Percentiles rank a stretch among this genome's conserved stretches.
These are phyloP conservation scores for Pseudorectes ferrugineus DNA, from an alignment of 2,113 vertebrate genomes.

Conservation along the genomic window DNA sequence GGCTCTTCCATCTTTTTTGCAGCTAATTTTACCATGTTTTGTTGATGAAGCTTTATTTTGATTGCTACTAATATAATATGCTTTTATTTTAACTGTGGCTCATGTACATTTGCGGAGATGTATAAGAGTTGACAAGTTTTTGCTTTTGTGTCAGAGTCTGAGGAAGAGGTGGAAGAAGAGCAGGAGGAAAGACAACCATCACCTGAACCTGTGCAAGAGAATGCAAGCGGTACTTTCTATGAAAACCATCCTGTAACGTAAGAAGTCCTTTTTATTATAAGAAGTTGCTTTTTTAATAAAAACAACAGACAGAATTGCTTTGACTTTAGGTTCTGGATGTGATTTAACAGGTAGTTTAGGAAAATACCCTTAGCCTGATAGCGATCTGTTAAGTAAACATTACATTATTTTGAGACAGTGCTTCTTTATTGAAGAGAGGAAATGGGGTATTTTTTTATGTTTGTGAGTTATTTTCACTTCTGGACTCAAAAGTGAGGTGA, in stretches of 20 bases:
- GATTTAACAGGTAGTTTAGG: not conserved
- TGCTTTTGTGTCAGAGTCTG: slow-evolving; percentile 80
- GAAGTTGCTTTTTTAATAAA: not conserved
- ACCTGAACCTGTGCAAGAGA: slow-evolving; percentile 90
- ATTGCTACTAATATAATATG: not conserved
- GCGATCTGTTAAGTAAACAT: rapidly evolving
- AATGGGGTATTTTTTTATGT: not conserved
- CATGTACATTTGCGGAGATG: not conserved
- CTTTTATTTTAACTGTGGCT: not conserved
- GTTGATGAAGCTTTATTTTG: not conserved
- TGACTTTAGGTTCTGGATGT: not conserved
- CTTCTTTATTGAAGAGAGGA: not conserved
- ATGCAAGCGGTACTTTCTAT: slow-evolving; percentile 84
- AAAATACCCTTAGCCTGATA: not conserved
- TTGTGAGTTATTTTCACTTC: not conserved
- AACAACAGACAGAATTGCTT: not conserved
- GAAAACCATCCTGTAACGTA: slow-evolving; percentile 89
- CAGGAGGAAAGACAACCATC: slow-evolving; percentile 87
- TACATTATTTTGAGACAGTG: not conserved
- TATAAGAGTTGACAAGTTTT: not conserved
- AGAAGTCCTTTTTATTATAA: not conserved
- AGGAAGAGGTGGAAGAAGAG: slow-evolving; percentile 94
- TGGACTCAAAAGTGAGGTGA: not conserved
- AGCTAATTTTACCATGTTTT: not conserved
- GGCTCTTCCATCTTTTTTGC: not conserved